Conservation (phyloP, 2,113 vertebrate genomes). For the Thinocorus orbignyianus region DNA sequence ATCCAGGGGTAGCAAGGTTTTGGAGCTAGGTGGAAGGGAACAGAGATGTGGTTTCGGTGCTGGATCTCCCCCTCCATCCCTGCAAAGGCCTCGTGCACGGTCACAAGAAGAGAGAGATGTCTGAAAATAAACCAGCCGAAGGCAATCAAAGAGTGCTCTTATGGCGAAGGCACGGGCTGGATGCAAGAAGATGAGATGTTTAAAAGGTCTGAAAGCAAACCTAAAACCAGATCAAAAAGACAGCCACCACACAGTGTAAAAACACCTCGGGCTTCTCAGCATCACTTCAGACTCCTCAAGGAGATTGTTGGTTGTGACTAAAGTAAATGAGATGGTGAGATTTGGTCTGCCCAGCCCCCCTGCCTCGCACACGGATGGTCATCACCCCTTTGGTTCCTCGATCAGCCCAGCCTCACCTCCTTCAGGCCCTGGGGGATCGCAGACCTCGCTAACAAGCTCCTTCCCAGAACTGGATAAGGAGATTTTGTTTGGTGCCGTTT, state of each 20-base stretch:
- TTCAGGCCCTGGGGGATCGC: neutral
- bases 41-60: neutral
- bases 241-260: neutral
- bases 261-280: neutral
- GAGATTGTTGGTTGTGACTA: neutral
- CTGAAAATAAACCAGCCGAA: neutral
- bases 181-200: neutral
- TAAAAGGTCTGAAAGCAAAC: conserved; percentile 32
- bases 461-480: neutral
- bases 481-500: neutral
- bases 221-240: neutral
- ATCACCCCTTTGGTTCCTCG: neutral
- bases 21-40: neutral
- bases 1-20: neutral
- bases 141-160: neutral
- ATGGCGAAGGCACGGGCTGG: neutral
- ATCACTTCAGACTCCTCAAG: neutral
- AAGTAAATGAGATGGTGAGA: neutral
- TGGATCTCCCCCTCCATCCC: neutral
- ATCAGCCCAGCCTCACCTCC: neutral
- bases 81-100: fast-evolving
- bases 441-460: neutral
- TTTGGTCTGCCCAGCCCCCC: neutral
- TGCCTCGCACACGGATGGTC: neutral
- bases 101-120: neutral